Conservation (phyloP, 30 jellyfish, hydroid and myxozoan genomes). For the Hydractinia symbiolongicarpus region DNA sequence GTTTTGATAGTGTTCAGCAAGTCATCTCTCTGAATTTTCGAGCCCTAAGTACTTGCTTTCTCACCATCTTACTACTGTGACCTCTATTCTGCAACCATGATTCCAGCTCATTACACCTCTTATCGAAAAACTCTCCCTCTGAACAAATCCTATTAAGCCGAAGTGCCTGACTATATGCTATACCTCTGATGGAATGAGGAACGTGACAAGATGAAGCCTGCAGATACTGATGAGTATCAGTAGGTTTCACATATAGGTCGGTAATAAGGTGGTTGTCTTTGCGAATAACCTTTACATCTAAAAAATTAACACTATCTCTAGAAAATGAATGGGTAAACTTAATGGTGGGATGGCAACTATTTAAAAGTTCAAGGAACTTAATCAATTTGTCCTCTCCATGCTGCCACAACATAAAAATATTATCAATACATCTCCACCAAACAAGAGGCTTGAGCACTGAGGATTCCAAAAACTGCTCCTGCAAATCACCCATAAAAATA, state of each 20-base stretch:
- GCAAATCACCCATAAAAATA: conserved; percentile 33
- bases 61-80: neutral
- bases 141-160: neutral
- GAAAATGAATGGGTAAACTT: neutral
- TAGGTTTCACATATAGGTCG: neutral
- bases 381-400: conserved; percentile 41
- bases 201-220: neutral
- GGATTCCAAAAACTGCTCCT: conserved; percentile 11
- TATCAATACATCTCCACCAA: conserved; percentile 39
- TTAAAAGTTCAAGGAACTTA: neutral
- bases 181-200: conserved; percentile 7
- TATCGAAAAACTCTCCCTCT: neutral
- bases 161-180: neutral
- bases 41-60: neutral
- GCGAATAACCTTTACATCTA: neutral
- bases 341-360: neutral
- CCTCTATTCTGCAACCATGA: neutral
- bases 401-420: conserved; percentile 28
- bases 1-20: neutral
- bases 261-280: neutral
- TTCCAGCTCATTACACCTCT: neutral
- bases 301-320: neutral
- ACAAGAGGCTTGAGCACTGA: conserved; percentile 28
- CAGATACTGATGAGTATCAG: conserved; percentile 10
- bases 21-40: conserved; percentile 4